Conservation (phyloP, 2,797 vertebrate genomes). For the Sebastes minor region DNA sequence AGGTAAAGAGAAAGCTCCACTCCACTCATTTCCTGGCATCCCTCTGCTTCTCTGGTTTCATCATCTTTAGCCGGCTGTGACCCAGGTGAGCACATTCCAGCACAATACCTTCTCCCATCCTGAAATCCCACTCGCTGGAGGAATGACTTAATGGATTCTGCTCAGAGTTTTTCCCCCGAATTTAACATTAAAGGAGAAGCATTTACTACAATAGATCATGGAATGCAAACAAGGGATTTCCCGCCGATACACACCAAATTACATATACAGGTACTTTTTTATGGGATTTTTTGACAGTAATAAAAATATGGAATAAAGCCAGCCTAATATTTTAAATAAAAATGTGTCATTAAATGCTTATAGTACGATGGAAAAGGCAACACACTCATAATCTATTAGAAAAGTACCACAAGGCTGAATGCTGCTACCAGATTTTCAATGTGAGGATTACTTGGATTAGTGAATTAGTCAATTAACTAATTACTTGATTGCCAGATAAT, state of each 20-base stretch:
- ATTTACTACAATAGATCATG: background rate
- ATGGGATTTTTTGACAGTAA: background rate
- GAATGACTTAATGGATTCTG: conserved; percentile 19
- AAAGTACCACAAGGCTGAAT: background rate
- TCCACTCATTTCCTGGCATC: conserved; percentile 52
- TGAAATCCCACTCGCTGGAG: conserved; percentile 16
- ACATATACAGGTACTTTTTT: background rate
- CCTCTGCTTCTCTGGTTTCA: conserved; percentile 58
- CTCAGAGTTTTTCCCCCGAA: background rate
- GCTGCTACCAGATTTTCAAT: background rate
- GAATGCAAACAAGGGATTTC: background rate
- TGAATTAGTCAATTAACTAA: background rate
- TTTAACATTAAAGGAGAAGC: background rate
- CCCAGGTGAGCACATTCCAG: conserved; percentile 64
- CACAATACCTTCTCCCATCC: conserved; percentile 9
- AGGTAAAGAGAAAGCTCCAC: conserved; percentile 41
- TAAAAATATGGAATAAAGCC: background rate
- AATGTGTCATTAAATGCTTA: background rate
- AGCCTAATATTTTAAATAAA: background rate
- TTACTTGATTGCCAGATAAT: background rate
- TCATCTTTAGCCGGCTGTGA: conserved; percentile 37
- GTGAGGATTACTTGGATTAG: background rate
- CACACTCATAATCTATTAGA: background rate
- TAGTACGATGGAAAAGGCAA: background rate
- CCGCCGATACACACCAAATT: background rate